Percentiles rank a stretch among this genome's conserved stretches.
phyloP scores from a whole-genome alignment of 1,140 invertebrate species.

The Rhagoletis pomonella region DNA sequence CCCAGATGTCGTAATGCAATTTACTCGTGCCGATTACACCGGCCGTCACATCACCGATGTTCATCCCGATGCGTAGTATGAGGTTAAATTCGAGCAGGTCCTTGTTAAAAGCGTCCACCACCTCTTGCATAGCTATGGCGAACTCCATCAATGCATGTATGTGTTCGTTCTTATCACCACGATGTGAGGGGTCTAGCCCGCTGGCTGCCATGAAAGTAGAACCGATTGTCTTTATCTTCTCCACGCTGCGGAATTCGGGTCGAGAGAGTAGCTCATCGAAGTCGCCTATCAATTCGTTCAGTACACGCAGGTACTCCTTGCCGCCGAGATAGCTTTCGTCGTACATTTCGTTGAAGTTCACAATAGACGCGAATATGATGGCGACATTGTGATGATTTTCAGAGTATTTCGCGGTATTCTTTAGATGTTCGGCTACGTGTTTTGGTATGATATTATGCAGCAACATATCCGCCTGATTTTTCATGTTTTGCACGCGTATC shows the following conservation, averaged over 20 bases:
- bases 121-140: slow-evolving; percentile 89
- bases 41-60: slow-evolving; percentile 93
- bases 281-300: slow-evolving; percentile 96
- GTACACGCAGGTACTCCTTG: slow-evolving; percentile 92
- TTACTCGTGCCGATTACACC: slow-evolving; percentile 98
- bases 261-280: slow-evolving; percentile 94
- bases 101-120: slow-evolving; percentile 91
- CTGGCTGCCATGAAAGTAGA: slow-evolving; percentile 98
- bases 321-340: slow-evolving; percentile 95
- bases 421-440: slow-evolving; percentile 94
- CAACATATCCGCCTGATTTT: slow-evolving; percentile 96
- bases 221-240: slow-evolving; percentile 99
- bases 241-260: slow-evolving; percentile 89
- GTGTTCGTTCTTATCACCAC: slow-evolving; percentile 83
- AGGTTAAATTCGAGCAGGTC: slow-evolving; percentile 92
- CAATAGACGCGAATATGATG: slow-evolving; percentile 95
- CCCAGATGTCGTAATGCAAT: slow-evolving; percentile 98
- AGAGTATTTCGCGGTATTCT: slow-evolving; percentile 95
- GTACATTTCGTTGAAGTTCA: slow-evolving; percentile 97
- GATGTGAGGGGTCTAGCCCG: slow-evolving; percentile 87
- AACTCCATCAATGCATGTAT: slow-evolving; percentile 92
- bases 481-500: slow-evolving; percentile 87
- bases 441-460: slow-evolving; percentile 97
- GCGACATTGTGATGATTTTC: slow-evolving; percentile 95
- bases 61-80: slow-evolving; percentile 89